Base-by-base conservation (phyloP, 2,797 vertebrate species). In the Hypotaenidia philippensis region DNA sequence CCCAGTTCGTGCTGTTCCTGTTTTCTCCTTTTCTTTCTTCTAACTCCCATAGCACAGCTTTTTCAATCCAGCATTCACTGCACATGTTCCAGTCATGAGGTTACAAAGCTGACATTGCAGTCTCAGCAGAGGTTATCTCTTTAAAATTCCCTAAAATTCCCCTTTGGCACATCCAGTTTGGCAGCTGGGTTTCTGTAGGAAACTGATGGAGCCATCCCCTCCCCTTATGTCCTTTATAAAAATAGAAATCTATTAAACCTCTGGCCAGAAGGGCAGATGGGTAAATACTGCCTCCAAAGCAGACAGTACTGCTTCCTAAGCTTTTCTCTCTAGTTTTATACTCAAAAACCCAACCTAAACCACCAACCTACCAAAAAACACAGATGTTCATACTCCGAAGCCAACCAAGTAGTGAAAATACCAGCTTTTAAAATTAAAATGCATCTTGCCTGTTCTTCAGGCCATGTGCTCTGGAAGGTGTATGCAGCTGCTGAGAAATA, bases 141-240 rank as follows among this genome's bases (percentile, higher is more conserved):
- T 97, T 96, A 97, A 97, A 97, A 97, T 97, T 96, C 97, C 92
- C 97, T 97, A 97, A 98, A 97, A 97, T 97, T 96, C 97, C 97
- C 96, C 95, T 96, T 97, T 97, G 98, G 97, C 97, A 89, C 96
- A 95, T 97, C 96, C 90, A 92, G 83, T 95, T 97, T 97, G 97
- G 97, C 97, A 98, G 97, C 97, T 97, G 96, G 79, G 96, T 95
- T 97, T 97, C 72, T 90, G 72, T 87, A 95, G 96, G 93, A 97
- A 96, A 96, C 93, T 95, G 94, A 96, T 91, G 93, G 95, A 93
- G 80, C 94, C 72, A 86, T 83, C 92, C 92, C 92, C 86, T 96
- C 76, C 89, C 94, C 93, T 95, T 87, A 66, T 89, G 89, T 95
- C 93, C 94, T 96, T 97, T 93, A 94, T 92, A 95, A 97, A 97